Evolutionary conservation across 1,140 invertebrate species (phyloP).

Genomic region (Caenorhabditis elegans): WBcel235 BX284606.5:1483001-1483500

Average conservation of each 20-base stretch:
- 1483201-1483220: constrained; percentile 98
- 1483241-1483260: constrained; percentile 99
- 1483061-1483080: constrained; percentile 98
- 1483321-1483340: too few species aligned
- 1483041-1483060: constrained; percentile 96
- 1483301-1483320: too few species aligned
- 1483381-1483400: too few species aligned
- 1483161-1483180: constrained; percentile 91
- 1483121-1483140: constrained; percentile 98
- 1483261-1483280: constrained; percentile 83
- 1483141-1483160: constrained; percentile 93
- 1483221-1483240: constrained; percentile 92
- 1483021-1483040: constrained; percentile 98
- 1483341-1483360: too few species aligned
- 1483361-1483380: too few species aligned
- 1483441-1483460: too few species aligned
- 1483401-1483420: too few species aligned
- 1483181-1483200: constrained; percentile 89
- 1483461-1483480: too few species aligned
- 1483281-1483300: not conserved
- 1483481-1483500: too few species aligned
- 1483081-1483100: constrained; percentile 97
- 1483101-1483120: constrained; percentile 89
- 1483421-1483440: too few species aligned
- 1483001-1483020: constrained; percentile 99